Base-by-base conservation (phyloP, 2,797 vertebrate genomes). In the Morelia viridis region DNA sequence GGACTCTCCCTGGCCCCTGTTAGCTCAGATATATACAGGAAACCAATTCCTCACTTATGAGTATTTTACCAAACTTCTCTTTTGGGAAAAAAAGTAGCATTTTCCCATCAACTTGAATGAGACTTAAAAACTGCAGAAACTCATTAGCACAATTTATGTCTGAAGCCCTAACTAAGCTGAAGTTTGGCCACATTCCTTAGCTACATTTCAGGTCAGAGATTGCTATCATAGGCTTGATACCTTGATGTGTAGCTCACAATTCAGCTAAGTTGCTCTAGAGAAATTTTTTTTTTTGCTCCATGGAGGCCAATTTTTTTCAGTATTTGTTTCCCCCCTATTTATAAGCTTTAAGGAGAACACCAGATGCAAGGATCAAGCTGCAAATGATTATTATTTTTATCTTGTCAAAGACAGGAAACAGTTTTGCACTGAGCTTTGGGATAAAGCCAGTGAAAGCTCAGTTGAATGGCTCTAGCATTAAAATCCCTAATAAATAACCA, bases 361-460 rank as follows among this genome's bases (percentile, higher is more conserved):
- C 88, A 90, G 64, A 86, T 90, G 88, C 13, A 88, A 88, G n/a
- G 50, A 65, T 90, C 68, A 84, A 57, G 31, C 50, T 84, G 46
- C 26, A 64, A 90, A 92, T 64, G 26, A 68, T 92, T 31, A 90
- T 90, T 90, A 26, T 19, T 88, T 65, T 88, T 84, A 35, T 88
- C 68, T 88, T 84, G 53, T 46, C 50, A 90, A 90, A 92, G 68
- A 22, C 58, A 90, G 68, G 85, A 92, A 92, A 80, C 31, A 83
- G 87, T 65, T 83, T 65, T 65, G 58, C 68, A 46, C 28, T 65
- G 76, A 31, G 35, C n/a, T 87, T 71, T 58, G 87, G 61, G 50
- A n/a, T n/a, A 62, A 31, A 87, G n/a, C 46, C 68, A 87, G 46
- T 65, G 46, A 35, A 50, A 80, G 68, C 31, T 90, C 46, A 53